Evolutionary conservation across 2,113 vertebrate species (phyloP).

Genomic region (Chauna torquata): DNA sequence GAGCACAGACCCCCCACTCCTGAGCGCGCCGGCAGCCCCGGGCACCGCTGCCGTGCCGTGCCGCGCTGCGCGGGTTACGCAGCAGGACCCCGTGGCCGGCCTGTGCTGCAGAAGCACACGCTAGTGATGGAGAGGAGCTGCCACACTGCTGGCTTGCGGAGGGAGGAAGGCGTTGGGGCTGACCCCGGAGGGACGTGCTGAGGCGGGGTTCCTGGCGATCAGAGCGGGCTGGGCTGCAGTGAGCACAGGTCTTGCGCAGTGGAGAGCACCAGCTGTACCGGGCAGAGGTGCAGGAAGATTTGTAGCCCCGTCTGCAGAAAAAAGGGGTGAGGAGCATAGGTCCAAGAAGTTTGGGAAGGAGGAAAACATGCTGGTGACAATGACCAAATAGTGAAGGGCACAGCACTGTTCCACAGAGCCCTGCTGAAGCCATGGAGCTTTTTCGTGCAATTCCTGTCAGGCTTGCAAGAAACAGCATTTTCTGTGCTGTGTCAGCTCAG

Average conservation of each 20-base stretch:
- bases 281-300: background rate
- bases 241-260: rapidly evolving
- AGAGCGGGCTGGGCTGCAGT: background rate
- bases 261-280: background rate
- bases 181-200: background rate
- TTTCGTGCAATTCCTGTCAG: background rate
- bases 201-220: background rate
- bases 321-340: no score
- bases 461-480: background rate
- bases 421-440: background rate
- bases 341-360: no score
- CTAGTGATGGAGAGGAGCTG: background rate
- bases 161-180: background rate
- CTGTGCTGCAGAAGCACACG: no score
- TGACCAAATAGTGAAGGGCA: background rate
- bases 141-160: background rate
- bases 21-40: rapidly evolving
- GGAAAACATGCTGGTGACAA: background rate
- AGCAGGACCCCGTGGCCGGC: no score
- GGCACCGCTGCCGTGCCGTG: background rate
- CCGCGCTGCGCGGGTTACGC: no score
- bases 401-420: background rate
- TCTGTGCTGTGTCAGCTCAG: background rate
- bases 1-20: background rate
- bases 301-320: no score